These are phyloP conservation scores for Furcula furcula DNA, from an alignment of 2,888 invertebrate species.

Conservation along the genomic window DNA sequence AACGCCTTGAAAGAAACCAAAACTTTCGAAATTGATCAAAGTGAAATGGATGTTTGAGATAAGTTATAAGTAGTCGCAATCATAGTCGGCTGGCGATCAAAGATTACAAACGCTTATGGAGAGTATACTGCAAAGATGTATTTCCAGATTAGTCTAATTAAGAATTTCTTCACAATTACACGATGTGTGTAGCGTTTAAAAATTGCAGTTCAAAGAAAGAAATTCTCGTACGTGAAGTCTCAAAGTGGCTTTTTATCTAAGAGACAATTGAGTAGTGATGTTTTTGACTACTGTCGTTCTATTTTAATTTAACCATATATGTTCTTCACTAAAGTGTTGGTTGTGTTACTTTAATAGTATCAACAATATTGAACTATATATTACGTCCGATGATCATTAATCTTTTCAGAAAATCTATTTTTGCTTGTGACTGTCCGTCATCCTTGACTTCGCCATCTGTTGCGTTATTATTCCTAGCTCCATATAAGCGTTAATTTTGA, in stretches of 20 bases:
- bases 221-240: too few species aligned
- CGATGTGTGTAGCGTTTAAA: slow-evolving; percentile 28
- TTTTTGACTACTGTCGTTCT: too few species aligned
- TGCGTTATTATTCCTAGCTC: slow-evolving; percentile 16
- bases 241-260: too few species aligned
- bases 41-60: slow-evolving; percentile 37
- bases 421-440: slow-evolving; percentile 20
- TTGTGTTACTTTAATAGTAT: too few species aligned
- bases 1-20: slow-evolving; percentile 41
- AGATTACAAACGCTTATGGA: slow-evolving; percentile 46
- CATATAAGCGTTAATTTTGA: slow-evolving; percentile 9
- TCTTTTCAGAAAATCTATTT: slow-evolving; percentile 23
- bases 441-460: slow-evolving; percentile 37
- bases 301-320: too few species aligned
- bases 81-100: slow-evolving; percentile 35
- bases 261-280: too few species aligned
- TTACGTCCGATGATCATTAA: slow-evolving; percentile 12
- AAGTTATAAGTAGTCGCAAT: slow-evolving; percentile 42
- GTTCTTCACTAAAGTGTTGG: too few species aligned
- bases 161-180: slow-evolving; percentile 43
- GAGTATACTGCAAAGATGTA: slow-evolving; percentile 40
- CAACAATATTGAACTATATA: background rate
- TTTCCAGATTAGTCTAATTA: slow-evolving; percentile 36
- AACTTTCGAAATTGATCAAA: slow-evolving; percentile 49
- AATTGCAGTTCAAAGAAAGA: slow-evolving; percentile 35